Percentiles rank a stretch among this genome's conserved stretches.
phyloP scores from a whole-genome alignment of 2,888 invertebrate genomes.

The Rotaria macrura region DNA sequence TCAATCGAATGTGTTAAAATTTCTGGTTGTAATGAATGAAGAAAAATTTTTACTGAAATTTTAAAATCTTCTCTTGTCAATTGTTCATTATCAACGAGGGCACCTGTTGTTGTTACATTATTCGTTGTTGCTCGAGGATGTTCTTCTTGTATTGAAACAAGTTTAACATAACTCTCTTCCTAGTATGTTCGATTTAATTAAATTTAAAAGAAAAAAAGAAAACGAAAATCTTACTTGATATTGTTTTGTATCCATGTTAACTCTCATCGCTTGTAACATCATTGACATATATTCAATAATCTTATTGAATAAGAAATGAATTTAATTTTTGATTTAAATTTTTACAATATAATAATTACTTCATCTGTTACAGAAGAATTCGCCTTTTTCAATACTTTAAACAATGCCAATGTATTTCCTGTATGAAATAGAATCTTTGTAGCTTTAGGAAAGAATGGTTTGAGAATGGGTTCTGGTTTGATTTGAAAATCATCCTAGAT shows the following conservation, averaged over 20 bases:
- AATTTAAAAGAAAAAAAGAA: background rate
- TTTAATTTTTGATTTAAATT: background rate
- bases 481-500: background rate
- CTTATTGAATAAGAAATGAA: background rate
- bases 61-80: conserved; percentile 6
- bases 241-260: conserved; percentile 40
- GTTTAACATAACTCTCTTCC: background rate
- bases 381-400: background rate
- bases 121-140: background rate
- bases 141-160: background rate
- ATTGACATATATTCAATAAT: background rate
- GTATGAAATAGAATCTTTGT: conserved; percentile 58
- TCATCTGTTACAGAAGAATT: background rate
- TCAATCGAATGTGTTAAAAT: conserved; percentile 64
- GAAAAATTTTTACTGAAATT: conserved; percentile 64
- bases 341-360: background rate
- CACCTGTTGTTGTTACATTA: conserved; percentile 37
- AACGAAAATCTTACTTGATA: conserved; percentile 1
- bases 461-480: background rate
- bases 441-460: conserved; percentile 42
- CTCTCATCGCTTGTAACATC: background rate
- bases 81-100: conserved; percentile 21
- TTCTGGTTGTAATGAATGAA: conserved; percentile 61
- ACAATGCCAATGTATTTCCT: conserved; percentile 59
- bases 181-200: background rate